Evolutionary conservation across 2,113 vertebrate genomes (phyloP), one percentile per base, ranked within the genome.

Genomic region (Oreochromis spilurus): DNA sequence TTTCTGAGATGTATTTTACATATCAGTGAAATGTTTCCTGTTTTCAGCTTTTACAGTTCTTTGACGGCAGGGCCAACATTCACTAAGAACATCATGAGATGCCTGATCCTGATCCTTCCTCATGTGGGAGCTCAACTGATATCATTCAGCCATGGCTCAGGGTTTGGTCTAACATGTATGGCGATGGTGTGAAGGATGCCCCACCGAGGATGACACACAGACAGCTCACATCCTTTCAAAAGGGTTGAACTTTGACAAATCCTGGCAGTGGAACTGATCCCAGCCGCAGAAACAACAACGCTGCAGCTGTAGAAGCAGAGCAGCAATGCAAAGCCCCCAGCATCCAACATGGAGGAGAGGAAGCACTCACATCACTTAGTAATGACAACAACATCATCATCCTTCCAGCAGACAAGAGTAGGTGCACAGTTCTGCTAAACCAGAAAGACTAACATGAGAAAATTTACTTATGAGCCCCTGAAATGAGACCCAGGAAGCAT

Each of bases 21-120:
- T 40, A 67, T 40, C 62, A 24, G 62, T 40, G 36, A 67, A 21
- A 67, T 24, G 19, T 3, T 14, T 40, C n/a, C 36, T 2, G 19
- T 67, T n/a, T 14, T 40, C 62, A 67, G 62, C 62, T 40, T 67
- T 67, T 12, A 48, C 14, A 48, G 3, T 16, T 48, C 6, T 48
- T 16, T 48, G 45, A 67, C 17, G 7, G 31, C 5, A n/a, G 6
- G 5, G 17, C 60, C 60, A 65, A 2, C 17, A 2, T 67, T 65
- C 60, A 38, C 0, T 21, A 38, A 21, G 2, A 65, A 38, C 19
- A 13, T 2, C 3, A 2, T 6, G 5, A 19, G 57, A 31, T 14
- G 5, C 29, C 57, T 60, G 19, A 38, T 13, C 19, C 29, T 7
- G 19, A 40, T 1, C 62, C 62, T 67, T 40, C 1, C 11, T 65